Percentiles rank a stretch among this genome's conserved stretches.
These are phyloP conservation scores for Chironomus striatipennis DNA, from an alignment of 1,140 invertebrate species.

Conservation along the genomic window DNA sequence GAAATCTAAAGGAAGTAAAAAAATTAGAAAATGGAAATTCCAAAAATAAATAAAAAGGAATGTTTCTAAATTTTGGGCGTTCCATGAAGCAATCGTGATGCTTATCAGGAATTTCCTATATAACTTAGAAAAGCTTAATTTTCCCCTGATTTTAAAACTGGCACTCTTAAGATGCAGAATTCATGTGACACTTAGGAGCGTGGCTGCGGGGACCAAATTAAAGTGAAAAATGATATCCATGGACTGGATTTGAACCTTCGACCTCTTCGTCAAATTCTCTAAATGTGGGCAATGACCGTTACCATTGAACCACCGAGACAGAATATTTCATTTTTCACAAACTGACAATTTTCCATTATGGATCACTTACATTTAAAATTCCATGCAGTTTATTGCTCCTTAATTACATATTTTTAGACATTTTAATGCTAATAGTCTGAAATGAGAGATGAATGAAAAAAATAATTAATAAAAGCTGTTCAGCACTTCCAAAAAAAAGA, in stretches of 20 bases:
- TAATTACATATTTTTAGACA: too few relatives aligned
- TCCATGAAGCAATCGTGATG: background rate
- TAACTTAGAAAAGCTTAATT: background rate
- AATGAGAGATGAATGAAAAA: too few relatives aligned
- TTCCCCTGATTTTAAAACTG: slow-evolving; percentile 1
- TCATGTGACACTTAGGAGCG: background rate
- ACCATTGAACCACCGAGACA: background rate
- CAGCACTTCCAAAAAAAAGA: too few relatives aligned
- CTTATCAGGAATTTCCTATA: slow-evolving; percentile 16
- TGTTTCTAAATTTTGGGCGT: slow-evolving; percentile 14
- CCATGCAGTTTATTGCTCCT: too few relatives aligned
- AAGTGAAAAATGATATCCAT: background rate
- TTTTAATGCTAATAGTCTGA: too few relatives aligned
- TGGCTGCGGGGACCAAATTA: background rate
- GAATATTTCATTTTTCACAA: background rate
- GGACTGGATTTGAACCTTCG: background rate
- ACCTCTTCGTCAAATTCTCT: background rate
- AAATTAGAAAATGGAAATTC: background rate
- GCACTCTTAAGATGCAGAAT: background rate
- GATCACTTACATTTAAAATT: background rate
- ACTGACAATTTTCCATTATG: background rate
- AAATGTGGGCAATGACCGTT: background rate
- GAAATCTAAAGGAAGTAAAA: background rate
- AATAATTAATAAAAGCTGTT: too few relatives aligned
- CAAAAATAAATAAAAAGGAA: background rate